Base-by-base conservation (phyloP, 2,888 invertebrate genomes). In the Iphiclides podalirius region DNA sequence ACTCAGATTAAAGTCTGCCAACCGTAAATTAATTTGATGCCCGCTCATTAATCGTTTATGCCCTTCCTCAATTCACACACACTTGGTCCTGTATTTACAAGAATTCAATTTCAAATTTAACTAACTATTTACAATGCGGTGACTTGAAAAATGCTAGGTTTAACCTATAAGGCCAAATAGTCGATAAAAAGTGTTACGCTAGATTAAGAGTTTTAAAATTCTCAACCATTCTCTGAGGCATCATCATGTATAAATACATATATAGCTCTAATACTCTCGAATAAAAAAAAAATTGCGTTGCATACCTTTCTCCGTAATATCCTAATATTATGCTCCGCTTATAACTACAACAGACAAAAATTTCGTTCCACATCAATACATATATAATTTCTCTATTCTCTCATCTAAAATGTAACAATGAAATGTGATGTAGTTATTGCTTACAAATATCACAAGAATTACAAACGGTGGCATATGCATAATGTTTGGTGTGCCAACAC, bases 81-180 rank as follows among this genome's bases (percentile, higher is more conserved):
- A 72, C 69, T 83, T 81, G 82, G 80, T 84, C 83, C 79, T 78
- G 74, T 85, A 86, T 86, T 76, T 86, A 86, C 85, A 85, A 67
- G 62, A 76, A 70, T 52, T 50, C 52, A 42, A 61, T 60, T 75
- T 72, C 53, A 72, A 80, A 79, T 80, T 82, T 83, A 85, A 74
- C 86, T 87, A 87, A 57, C 61, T 85, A 86, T 86, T 66, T 86
- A 86, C 86, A 80, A 50, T 36, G 54, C 57, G 61, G 56, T 52
- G 57, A 49, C 37, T 38, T 42, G 8, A 33, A 38, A 43, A 43
- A 38, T 34, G 48, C 42, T 14, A 43, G 33, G 43, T 43, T 43
- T 31, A 14, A 42, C 41, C 47, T 20, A 37, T 13, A 40, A 23
- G 7, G 35, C 41, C 36, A 16, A 17, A 1, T 6, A 7, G 9